Conservation (phyloP, 2,888 invertebrate species). For the Gastrophysa polygoni region DNA sequence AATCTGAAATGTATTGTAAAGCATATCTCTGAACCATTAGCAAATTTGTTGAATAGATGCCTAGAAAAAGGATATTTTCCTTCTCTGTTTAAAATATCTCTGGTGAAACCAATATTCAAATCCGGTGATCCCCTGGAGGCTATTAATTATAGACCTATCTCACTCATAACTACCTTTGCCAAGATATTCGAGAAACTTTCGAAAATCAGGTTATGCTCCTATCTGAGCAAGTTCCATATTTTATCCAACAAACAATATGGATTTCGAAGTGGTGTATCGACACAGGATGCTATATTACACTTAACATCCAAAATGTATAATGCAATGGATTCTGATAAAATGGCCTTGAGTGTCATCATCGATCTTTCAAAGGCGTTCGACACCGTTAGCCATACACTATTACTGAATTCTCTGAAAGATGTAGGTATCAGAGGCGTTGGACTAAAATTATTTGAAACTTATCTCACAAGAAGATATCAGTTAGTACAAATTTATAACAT, state of each 20-base stretch:
- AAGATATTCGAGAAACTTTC: constrained; percentile 5
- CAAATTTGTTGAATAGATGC: neutral
- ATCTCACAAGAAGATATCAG: constrained; percentile 1
- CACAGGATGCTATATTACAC: constrained; percentile 7
- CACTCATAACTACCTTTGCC: constrained; percentile 8
- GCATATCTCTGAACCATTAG: neutral
- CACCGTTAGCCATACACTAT: constrained; percentile 5
- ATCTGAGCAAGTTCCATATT: neutral
- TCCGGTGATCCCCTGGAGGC: constrained; percentile 5
- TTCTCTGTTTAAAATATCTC: constrained; percentile 4
- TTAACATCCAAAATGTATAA: constrained; percentile 8
- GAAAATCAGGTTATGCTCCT: constrained; percentile 10
- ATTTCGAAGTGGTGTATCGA: constrained; percentile 10
- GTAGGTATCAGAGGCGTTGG: constrained; percentile 4
- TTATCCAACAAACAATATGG: constrained; percentile 5
- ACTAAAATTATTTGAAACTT: constrained; percentile 3
- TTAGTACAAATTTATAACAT: neutral
- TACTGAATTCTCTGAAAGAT: constrained; percentile 3
- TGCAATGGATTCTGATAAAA: constrained; percentile 3
- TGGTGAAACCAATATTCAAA: constrained; percentile 8
- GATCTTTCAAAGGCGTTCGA: constrained; percentile 5
- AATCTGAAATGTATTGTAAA: neutral
- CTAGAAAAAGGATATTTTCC: neutral
- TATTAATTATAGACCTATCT: constrained; percentile 5
- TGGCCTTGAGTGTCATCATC: constrained; percentile 8